Percentiles rank a stretch among this genome's conserved stretches.
These are phyloP conservation scores for Drosophila mimetica DNA, from an alignment of 2,888 invertebrate species.

Conservation along the genomic window DNA sequence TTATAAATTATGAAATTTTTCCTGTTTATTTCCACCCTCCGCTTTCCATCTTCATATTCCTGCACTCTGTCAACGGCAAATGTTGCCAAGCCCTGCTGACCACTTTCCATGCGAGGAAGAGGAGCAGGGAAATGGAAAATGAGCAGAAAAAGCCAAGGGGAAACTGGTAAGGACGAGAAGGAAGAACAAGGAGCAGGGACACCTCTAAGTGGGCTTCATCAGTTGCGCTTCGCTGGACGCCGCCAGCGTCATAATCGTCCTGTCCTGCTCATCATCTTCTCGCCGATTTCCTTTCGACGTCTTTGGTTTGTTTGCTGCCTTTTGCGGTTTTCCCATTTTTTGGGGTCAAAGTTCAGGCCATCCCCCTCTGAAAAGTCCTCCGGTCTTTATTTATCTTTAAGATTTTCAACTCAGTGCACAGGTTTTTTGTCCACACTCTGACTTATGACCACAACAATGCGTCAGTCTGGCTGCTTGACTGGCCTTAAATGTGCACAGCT, in stretches of 20 bases:
- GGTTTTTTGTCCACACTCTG: slow-evolving; percentile 60
- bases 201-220: slow-evolving; percentile 82
- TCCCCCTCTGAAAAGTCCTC: slow-evolving; percentile 28
- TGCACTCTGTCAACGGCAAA: slow-evolving; percentile 73
- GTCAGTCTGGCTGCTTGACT: slow-evolving; percentile 62
- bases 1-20: background rate
- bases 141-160: slow-evolving; percentile 9
- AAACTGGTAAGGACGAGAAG: background rate
- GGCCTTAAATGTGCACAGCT: slow-evolving; percentile 7
- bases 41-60: slow-evolving; percentile 44
- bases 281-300: slow-evolving; percentile 21
- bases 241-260: slow-evolving; percentile 70
- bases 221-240: slow-evolving; percentile 79
- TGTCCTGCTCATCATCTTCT: slow-evolving; percentile 33
- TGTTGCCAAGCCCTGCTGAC: slow-evolving; percentile 67
- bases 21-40: slow-evolving; percentile 30
- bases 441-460: slow-evolving; percentile 82
- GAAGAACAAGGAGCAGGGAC: slow-evolving; percentile 48
- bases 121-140: slow-evolving; percentile 16
- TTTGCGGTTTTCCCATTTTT: slow-evolving; percentile 54
- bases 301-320: slow-evolving; percentile 47
- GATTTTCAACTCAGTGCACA: slow-evolving; percentile 79
- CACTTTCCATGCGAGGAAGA: slow-evolving; percentile 47
- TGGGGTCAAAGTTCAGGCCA: slow-evolving; percentile 81
- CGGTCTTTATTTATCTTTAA: slow-evolving; percentile 81